Base-by-base conservation (phyloP, 1,140 invertebrate genomes). In the Microplitis demolitor region DNA sequence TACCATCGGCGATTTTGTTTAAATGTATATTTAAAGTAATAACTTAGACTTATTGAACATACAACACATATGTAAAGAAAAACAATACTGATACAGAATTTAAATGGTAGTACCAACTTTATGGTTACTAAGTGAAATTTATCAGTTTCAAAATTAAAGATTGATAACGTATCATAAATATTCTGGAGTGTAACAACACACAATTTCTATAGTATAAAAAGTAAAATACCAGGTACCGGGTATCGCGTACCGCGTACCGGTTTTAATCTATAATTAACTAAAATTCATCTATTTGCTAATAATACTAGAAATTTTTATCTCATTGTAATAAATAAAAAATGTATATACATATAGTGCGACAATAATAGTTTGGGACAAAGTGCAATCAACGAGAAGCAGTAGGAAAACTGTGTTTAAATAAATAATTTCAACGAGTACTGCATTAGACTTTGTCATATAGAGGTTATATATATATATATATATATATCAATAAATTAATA, bases 361-460 rank as follows among this genome's bases (percentile, higher is more conserved):
- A 63, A 63, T 14, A 63, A 14, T 63, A 13, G 34, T 39, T n/a
- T 63, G 35, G n/a, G 61, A 35, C 11, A 45, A 45, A 45, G 39
- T 63, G 33, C 34, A 34, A 37, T 37, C 9, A 13, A 45, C 13
- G 35, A 16, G 35, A n/a, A 45, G 61, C 61, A 63, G 34, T 63
- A 63, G 3, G 61, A 63, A 34, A 34, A 45, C 39, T 9, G 37
- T 63, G 37, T 35, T 45, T 8, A 34, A 14, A 39, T 34, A 63
- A 63, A 35, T 1, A 34, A 37, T 39, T 63, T 6, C 35, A 63
- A 35, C 61, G 34, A 63, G 35, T 34, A 63, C 35, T 63, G 34
- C 61, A 63, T 35, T n/a, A 63, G 35, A 63, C 61, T 63, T 34
- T 63, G 61, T 34, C 33, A 63, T 34, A 63, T 11, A 63, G 34